A percentile compares a stretch with the other conserved stretches of the same genome.
phyloP scores from a whole-genome alignment of 2,113 vertebrate genomes.

The Gracilinanus agilis region DNA sequence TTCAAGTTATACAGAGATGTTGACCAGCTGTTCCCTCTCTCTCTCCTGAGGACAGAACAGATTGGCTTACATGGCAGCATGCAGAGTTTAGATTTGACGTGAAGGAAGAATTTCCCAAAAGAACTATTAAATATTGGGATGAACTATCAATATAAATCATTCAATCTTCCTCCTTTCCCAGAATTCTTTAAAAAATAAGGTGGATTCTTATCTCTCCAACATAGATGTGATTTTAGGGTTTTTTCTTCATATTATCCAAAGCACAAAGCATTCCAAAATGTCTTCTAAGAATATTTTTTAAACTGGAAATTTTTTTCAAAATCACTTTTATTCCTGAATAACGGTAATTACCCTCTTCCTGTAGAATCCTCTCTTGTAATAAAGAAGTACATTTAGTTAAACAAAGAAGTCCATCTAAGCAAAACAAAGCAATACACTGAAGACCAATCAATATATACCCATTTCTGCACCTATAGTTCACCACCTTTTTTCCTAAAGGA shows the following conservation, averaged over 20 bases:
- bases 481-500: not conserved
- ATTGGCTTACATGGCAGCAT: conserved; percentile 24
- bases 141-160: conserved; percentile 3
- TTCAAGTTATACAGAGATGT: conserved; percentile 18
- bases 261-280: not conserved
- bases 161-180: not conserved
- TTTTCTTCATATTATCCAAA: not conserved
- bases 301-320: not conserved
- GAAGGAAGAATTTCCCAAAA: conserved; percentile 42
- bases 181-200: not conserved
- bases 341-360: not conserved
- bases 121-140: conserved; percentile 34
- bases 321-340: not conserved
- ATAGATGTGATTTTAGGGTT: conserved; percentile 17
- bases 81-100: conserved; percentile 6
- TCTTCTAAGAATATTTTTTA: not conserved
- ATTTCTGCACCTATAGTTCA: not conserved
- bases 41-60: conserved; percentile 51
- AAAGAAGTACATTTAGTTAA: not conserved
- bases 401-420: not conserved
- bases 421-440: not conserved
- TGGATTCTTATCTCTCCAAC: conserved; percentile 50
- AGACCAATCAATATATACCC: not conserved
- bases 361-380: not conserved
- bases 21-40: conserved; percentile 36